Conservation (phyloP, 2,113 vertebrate species). For the Osmerus mordax region DNA sequence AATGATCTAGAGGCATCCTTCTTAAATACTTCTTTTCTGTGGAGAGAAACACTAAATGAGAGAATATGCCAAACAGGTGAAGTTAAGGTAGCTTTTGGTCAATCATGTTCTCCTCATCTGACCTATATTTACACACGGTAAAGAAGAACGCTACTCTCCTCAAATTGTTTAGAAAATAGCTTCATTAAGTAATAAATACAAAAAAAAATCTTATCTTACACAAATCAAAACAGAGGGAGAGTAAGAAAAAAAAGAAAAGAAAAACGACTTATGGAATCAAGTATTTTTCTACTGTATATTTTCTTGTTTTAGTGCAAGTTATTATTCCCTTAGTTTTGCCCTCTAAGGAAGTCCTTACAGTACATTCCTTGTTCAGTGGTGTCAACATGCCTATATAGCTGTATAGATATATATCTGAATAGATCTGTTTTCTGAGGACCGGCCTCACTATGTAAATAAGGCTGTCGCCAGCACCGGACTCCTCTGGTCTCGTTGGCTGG, state of each 20-base stretch:
- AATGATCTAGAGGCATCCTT: conserved; percentile 78
- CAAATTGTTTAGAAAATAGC: conserved; percentile 86
- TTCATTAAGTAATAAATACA: conserved; percentile 99
- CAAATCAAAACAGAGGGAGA: conserved; percentile 76
- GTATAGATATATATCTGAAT: conserved; percentile 42
- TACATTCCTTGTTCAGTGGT: conserved; percentile 93
- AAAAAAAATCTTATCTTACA: conserved; percentile 96
- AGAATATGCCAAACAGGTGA: conserved; percentile 76
- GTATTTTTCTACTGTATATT: conserved; percentile 86
- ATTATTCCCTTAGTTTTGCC: conserved; percentile 86
- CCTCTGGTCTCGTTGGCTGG: conserved; percentile 79
- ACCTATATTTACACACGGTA: conserved; percentile 94
- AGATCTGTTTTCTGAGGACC: conserved; percentile 81
- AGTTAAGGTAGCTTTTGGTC: conserved; percentile 85
- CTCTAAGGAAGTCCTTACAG: conserved; percentile 87
- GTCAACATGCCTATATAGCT: conserved; percentile 80
- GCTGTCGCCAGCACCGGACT: conserved; percentile 83
- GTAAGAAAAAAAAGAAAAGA: conserved; percentile 78
- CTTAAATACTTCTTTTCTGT: conserved; percentile 44
- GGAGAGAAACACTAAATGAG: conserved; percentile 22
- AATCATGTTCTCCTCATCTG: conserved; percentile 65
- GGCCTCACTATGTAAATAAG: conserved; percentile 83
- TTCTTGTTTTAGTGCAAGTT: conserved; percentile 91
- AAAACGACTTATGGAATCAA: conserved; percentile 96
- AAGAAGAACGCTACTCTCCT: conserved; percentile 77